Conservation (phyloP, 2,797 vertebrate species). For the Premnoplex brunnescens region DNA sequence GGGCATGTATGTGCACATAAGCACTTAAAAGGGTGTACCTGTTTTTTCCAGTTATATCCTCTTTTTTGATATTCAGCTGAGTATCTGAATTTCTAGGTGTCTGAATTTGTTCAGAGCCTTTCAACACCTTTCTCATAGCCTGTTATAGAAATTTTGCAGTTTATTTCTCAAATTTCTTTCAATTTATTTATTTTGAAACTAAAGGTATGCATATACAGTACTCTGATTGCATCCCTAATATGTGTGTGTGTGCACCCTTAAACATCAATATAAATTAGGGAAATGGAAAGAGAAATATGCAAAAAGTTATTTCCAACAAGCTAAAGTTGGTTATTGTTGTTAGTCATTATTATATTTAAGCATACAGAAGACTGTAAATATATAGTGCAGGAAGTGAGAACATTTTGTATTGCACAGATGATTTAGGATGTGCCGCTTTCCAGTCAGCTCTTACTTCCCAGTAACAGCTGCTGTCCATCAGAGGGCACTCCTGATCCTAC, state of each 20-base stretch:
- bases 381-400: neutral
- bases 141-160: neutral
- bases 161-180: neutral
- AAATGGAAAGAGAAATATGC: neutral
- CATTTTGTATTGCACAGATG: neutral
- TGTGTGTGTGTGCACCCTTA: neutral
- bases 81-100: neutral
- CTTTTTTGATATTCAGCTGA: neutral
- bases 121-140: neutral
- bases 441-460: neutral
- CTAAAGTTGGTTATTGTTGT: neutral
- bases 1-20: neutral
- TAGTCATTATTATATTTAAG: neutral
- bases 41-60: neutral
- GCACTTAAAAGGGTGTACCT: neutral
- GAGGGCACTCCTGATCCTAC: constrained; percentile 70
- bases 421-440: neutral
- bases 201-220: neutral
- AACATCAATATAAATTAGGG: neutral
- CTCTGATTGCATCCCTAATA: neutral
- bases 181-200: neutral
- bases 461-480: constrained; percentile 24
- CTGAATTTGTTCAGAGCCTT: neutral
- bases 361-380: neutral
- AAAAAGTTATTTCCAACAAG: neutral